Conservation (phyloP, 1,140 invertebrate species). For the Procambarus virginalis region DNA sequence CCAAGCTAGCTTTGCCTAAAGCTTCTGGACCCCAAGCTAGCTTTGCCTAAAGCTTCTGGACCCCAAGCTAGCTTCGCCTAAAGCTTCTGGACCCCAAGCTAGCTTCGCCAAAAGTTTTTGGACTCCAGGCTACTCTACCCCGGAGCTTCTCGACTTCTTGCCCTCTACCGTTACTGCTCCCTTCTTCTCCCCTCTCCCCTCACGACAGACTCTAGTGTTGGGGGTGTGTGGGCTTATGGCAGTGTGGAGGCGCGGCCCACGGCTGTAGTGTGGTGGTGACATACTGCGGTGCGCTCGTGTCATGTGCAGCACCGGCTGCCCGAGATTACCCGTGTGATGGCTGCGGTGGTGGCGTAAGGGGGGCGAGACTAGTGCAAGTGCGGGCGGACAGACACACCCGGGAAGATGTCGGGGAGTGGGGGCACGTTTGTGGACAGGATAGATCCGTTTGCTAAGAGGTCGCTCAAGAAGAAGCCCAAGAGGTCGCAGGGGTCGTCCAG, state of each 20-base stretch:
- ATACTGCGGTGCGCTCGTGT: not conserved
- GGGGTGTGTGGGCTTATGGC: not conserved
- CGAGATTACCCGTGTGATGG: not conserved
- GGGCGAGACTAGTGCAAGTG: not conserved
- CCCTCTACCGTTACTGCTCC: too few relatives aligned
- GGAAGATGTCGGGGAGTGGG: slow-evolving; percentile 58
- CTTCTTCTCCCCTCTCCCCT: not conserved
- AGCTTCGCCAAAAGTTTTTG: too few relatives aligned
- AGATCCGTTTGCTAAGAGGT: slow-evolving; percentile 94
- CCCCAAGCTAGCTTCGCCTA: too few relatives aligned
- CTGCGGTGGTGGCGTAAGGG: not conserved
- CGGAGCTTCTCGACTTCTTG: too few relatives aligned
- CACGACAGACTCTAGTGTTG: not conserved
- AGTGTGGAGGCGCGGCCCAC: not conserved
- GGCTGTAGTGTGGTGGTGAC: not conserved
- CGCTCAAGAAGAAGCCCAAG: slow-evolving; percentile 93
- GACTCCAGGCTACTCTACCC: too few relatives aligned
- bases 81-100: too few relatives aligned
- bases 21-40: too few relatives aligned
- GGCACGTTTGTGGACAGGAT: slow-evolving; percentile 92
- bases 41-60: too few relatives aligned
- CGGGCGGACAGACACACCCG: slow-evolving; percentile 29
- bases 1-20: too few relatives aligned
- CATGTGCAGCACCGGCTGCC: not conserved
- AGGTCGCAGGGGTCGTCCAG: slow-evolving; percentile 93